Evolutionary conservation across 1,140 invertebrate species (phyloP).

Genomic region (Zaprionus inermis): DNA sequence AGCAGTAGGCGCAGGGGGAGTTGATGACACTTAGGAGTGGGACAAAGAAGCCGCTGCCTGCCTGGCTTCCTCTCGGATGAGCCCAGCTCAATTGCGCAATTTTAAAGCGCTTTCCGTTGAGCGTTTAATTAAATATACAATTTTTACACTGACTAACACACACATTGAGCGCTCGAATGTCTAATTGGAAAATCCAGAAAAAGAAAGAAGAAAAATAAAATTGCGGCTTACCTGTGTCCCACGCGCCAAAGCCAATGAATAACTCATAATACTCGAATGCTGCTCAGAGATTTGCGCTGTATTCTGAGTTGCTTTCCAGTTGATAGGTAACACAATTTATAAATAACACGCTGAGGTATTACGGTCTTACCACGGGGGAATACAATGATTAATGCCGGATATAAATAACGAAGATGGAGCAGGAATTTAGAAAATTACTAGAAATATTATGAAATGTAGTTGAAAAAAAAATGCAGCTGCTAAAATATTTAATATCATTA

Average conservation of each 20-base stretch:
- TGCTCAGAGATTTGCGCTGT: constrained; percentile 5
- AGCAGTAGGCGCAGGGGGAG: background rate
- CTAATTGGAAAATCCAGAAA: constrained; percentile 37
- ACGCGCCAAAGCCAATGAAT: no score
- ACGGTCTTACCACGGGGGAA: background rate
- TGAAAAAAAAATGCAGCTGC: no score
- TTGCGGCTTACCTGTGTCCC: constrained; percentile 11
- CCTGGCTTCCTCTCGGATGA: constrained; percentile 38
- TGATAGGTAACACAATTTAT: background rate
- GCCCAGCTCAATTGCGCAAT: constrained; percentile 65
- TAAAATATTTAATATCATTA: no score
- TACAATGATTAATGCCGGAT: background rate
- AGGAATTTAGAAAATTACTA: background rate
- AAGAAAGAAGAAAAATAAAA: constrained; percentile 14
- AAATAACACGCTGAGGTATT: constrained; percentile 11
- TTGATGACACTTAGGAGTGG: constrained; percentile 1
- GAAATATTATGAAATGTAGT: no score
- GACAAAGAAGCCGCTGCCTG: background rate
- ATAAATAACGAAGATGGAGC: background rate
- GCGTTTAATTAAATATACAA: constrained; percentile 71
- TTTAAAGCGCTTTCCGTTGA: constrained; percentile 56
- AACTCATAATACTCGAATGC: constrained; percentile 17
- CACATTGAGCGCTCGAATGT: constrained; percentile 26
- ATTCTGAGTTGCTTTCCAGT: background rate
- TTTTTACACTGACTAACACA: constrained; percentile 40